Evolutionary conservation across 1,140 invertebrate genomes (phyloP).

Genomic region (Panulirus ornatus): DNA sequence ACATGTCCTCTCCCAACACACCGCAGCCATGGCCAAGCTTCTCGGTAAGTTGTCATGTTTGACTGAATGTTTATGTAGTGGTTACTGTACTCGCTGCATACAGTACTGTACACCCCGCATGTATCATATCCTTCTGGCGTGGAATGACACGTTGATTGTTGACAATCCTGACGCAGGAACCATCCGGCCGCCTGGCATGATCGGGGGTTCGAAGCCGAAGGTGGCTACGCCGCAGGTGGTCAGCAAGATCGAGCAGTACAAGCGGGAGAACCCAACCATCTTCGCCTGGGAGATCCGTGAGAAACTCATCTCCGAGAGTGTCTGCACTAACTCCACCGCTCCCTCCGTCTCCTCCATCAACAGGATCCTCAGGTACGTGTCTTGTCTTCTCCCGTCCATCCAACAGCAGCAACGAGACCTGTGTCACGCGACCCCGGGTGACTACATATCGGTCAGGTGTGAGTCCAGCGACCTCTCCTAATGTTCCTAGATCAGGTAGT

Average conservation of each 20-base stretch:
- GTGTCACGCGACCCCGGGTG: too few species aligned
- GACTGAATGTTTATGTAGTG: too few species aligned
- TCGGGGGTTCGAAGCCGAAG: conserved; percentile 98
- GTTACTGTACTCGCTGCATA: too few species aligned
- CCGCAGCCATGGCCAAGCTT: conserved; percentile 91
- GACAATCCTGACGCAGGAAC: too few species aligned
- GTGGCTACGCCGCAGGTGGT: conserved; percentile 97
- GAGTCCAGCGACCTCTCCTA: too few species aligned
- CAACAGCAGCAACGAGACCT: too few species aligned
- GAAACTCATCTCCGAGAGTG: conserved; percentile 94
- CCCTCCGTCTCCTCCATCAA: conserved; percentile 95
- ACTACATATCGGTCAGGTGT: too few species aligned
- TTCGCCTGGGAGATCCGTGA: conserved; percentile 98
- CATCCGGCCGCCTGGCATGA: conserved; percentile 94
- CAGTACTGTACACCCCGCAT: too few species aligned
- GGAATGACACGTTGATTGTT: too few species aligned
- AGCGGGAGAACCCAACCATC: conserved; percentile 97
- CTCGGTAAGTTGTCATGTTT: conserved; percentile 84
- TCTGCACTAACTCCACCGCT: conserved; percentile 93
- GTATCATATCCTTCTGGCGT: too few species aligned
- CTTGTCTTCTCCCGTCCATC: neutral
- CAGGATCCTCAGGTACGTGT: conserved; percentile 83
- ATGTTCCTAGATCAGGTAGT: too few species aligned
- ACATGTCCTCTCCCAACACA: conserved; percentile 92
- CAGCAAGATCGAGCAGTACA: conserved; percentile 97